Percentiles rank a stretch among this genome's conserved stretches.
These are phyloP conservation scores for Numida meleagris DNA, from an alignment of 2,113 vertebrate species.

Conservation along the genomic window DNA sequence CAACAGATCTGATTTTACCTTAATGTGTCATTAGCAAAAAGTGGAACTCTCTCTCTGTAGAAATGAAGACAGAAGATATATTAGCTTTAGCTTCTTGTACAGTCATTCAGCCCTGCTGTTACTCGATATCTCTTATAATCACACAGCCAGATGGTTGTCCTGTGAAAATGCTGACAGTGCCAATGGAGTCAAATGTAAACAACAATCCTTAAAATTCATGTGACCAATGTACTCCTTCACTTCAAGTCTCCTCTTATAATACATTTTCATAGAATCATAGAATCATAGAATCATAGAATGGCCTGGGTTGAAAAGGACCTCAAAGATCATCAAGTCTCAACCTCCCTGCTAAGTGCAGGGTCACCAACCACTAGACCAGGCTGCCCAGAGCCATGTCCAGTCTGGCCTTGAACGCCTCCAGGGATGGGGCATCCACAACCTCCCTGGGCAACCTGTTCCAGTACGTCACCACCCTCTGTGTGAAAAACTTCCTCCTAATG, in stretches of 20 bases:
- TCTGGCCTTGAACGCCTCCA: no score
- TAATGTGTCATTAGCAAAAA: not conserved
- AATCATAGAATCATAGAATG: no score
- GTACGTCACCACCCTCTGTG: no score
- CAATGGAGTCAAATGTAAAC: not conserved
- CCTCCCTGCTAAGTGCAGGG: no score
- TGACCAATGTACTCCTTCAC: not conserved
- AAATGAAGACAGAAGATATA: not conserved
- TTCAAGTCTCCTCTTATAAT: not conserved
- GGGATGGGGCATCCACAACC: no score
- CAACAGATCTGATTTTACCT: not conserved
- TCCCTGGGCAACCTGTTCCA: no score
- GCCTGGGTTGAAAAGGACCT: no score
- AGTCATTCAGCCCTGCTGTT: not conserved
- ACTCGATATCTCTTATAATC: fast-evolving
- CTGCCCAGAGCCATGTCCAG: no score
- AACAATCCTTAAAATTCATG: not conserved
- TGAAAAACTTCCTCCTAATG: no score
- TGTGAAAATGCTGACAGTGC: not conserved
- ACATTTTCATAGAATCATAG: no score
- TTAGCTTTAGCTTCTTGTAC: fast-evolving
- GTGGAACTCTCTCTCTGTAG: not conserved
- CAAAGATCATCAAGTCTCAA: no score
- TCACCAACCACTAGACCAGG: no score
- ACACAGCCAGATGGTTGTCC: fast-evolving